Percentiles rank a stretch among this genome's conserved stretches.
phyloP scores from a whole-genome alignment of 2,113 vertebrate genomes.

The Apeltes quadracus region DNA sequence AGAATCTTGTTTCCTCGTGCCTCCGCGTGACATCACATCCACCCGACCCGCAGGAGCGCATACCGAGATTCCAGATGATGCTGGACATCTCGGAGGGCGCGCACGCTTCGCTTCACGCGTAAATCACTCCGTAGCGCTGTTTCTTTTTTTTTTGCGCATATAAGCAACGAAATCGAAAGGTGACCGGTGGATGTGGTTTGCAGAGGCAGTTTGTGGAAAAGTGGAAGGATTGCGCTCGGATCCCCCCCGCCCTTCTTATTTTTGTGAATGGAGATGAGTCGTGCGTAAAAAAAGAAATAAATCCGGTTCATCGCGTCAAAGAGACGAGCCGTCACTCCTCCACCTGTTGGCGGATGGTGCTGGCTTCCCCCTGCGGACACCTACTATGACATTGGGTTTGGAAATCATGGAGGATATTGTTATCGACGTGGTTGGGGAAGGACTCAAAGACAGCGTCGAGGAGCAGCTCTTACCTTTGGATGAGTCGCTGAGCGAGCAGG shows the following conservation, averaged over 20 bases:
- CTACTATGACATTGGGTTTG: conserved; percentile 83
- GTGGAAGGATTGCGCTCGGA: conserved; percentile 21
- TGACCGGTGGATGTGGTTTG: conserved; percentile 15
- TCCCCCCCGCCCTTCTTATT: conserved; percentile 36
- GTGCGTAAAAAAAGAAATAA: conserved; percentile 45
- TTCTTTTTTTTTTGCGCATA: conserved; percentile 8
- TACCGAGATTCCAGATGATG: conserved; percentile 71
- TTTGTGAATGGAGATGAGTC: conserved; percentile 55
- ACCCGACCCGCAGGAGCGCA: conserved; percentile 68
- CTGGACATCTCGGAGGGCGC: conserved; percentile 71
- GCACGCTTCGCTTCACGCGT: conserved; percentile 49
- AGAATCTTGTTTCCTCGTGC: conserved; percentile 55
- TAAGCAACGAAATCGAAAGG: conserved; percentile 16
- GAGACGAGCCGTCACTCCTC: conserved; percentile 50
- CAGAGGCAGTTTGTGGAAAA: neutral
- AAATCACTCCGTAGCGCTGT: conserved; percentile 2
- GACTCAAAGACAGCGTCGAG: conserved; percentile 72
- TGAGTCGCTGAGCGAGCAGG: conserved; percentile 42
- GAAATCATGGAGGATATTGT: conserved; percentile 82
- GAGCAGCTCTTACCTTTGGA: conserved; percentile 63
- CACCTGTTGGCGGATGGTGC: conserved; percentile 75
- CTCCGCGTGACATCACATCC: conserved; percentile 80
- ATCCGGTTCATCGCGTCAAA: neutral
- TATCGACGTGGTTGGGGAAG: conserved; percentile 84
- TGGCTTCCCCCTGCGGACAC: conserved; percentile 48